These are phyloP conservation scores for Acleris literana DNA, from an alignment of 2,888 invertebrate genomes.

Conservation along the genomic window DNA sequence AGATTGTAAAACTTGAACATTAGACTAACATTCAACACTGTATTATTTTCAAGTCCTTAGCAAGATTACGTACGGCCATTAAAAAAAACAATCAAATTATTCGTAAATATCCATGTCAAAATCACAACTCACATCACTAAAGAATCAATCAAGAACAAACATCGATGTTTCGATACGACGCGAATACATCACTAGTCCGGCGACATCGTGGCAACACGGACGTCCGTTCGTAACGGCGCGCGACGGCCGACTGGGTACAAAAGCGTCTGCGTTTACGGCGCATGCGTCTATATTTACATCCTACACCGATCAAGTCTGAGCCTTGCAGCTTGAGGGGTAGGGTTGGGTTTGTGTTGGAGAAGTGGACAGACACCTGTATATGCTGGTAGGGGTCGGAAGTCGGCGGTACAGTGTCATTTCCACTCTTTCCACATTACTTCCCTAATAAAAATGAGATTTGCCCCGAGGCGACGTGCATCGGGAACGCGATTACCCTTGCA, in stretches of 20 bases:
- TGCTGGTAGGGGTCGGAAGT: constrained; percentile 74
- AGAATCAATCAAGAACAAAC: constrained; percentile 1
- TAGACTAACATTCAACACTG: neutral
- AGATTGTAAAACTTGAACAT: constrained; percentile 21
- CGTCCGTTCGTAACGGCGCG: constrained; percentile 52
- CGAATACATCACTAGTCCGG: constrained; percentile 56
- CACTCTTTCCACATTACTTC: constrained; percentile 77
- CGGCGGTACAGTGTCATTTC: constrained; percentile 81
- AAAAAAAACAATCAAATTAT: no score
- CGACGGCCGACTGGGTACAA: constrained; percentile 59
- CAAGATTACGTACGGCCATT: no score
- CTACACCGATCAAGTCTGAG: constrained; percentile 41
- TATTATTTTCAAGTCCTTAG: no score
- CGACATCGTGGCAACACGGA: constrained; percentile 39
- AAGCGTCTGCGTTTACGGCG: constrained; percentile 46
- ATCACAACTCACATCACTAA: constrained; percentile 9
- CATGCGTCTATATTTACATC: constrained; percentile 51
- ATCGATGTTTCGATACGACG: constrained; percentile 13
- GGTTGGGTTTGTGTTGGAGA: constrained; percentile 40
- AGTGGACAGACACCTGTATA: constrained; percentile 73
- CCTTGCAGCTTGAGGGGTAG: constrained; percentile 42
- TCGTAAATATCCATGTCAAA: neutral
- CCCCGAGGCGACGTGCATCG: constrained; percentile 47
- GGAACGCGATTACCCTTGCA: constrained; percentile 43
- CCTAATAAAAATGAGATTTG: constrained; percentile 79